Conservation (phyloP, 2,888 invertebrate species). For the Hirtodrosophila trivittata region DNA sequence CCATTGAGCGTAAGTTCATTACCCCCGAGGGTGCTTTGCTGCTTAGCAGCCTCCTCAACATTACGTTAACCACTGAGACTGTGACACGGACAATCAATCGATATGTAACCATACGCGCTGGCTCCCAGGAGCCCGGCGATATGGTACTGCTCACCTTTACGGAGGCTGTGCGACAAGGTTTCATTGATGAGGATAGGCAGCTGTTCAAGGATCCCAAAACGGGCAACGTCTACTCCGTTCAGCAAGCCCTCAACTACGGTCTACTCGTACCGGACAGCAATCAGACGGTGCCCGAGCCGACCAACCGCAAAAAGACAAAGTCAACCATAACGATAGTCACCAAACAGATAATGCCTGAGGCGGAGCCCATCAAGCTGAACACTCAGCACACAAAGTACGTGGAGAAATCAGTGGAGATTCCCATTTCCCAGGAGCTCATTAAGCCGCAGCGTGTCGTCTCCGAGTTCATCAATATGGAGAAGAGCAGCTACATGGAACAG, state of each 20-base stretch:
- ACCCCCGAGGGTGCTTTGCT: conserved; percentile 94
- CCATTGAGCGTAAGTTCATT: conserved; percentile 92
- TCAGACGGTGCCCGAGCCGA: conserved; percentile 85
- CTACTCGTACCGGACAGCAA: conserved; percentile 87
- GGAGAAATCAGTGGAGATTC: conserved; percentile 82
- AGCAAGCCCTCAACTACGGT: conserved; percentile 91
- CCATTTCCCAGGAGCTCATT: conserved; percentile 76
- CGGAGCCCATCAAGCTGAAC: conserved; percentile 80
- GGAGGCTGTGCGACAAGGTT: conserved; percentile 90
- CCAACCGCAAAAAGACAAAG: conserved; percentile 81
- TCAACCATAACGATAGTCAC: conserved; percentile 87
- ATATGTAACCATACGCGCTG: conserved; percentile 90
- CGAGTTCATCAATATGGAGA: conserved; percentile 84
- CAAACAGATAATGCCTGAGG: conserved; percentile 84
- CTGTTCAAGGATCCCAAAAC: conserved; percentile 91
- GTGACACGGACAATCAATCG: conserved; percentile 93
- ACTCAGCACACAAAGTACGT: conserved; percentile 75
- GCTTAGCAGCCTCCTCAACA: conserved; percentile 92
- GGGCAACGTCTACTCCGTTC: conserved; percentile 89
- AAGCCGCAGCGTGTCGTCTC: conserved; percentile 83
- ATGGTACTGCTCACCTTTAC: conserved; percentile 89
- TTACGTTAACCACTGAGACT: conserved; percentile 94
- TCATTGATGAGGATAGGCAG: conserved; percentile 91
- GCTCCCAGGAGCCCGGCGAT: conserved; percentile 84
- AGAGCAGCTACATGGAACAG: conserved; percentile 82